Percentiles rank a stretch among this genome's conserved stretches.
Evolutionary conservation across 2,888 invertebrate genomes (phyloP).

Genomic region (Apamea epomidion): DNA sequence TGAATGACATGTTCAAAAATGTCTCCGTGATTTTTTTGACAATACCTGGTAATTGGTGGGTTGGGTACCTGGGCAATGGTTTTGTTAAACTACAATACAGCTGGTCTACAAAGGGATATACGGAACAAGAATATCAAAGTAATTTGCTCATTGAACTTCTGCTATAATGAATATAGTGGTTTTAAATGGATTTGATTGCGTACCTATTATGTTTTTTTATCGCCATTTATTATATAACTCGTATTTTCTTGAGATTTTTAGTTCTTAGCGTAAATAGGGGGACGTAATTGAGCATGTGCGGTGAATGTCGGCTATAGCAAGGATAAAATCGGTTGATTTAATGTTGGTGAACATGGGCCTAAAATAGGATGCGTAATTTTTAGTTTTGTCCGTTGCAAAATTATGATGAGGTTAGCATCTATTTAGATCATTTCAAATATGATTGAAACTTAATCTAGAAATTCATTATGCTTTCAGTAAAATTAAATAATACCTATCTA

Average conservation of each 20-base stretch:
- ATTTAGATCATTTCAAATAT: too few species aligned
- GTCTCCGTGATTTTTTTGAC: constrained; percentile 88
- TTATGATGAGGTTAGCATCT: neutral
- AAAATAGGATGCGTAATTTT: neutral
- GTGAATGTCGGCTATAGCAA: neutral
- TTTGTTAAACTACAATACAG: constrained; percentile 87
- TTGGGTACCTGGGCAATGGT: constrained; percentile 89
- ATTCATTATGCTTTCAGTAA: too few species aligned
- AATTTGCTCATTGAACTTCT: constrained; percentile 82
- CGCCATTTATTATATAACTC: constrained; percentile 36
- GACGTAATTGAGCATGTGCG: constrained; percentile 7
- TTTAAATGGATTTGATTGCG: constrained; percentile 70
- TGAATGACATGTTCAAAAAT: constrained; percentile 89
- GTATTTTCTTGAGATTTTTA: neutral
- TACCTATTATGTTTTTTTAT: constrained; percentile 52
- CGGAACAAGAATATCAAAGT: constrained; percentile 83
- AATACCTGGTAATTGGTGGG: constrained; percentile 89
- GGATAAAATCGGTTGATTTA: neutral
- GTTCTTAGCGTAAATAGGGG: neutral
- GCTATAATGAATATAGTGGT: constrained; percentile 74
- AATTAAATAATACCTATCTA: neutral
- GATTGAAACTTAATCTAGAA: too few species aligned
- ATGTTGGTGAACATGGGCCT: neutral
- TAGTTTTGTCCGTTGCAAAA: neutral
- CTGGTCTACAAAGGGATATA: constrained; percentile 81